Base-by-base conservation (phyloP, 1,140 invertebrate genomes). In the Phocides pigmalion region DNA sequence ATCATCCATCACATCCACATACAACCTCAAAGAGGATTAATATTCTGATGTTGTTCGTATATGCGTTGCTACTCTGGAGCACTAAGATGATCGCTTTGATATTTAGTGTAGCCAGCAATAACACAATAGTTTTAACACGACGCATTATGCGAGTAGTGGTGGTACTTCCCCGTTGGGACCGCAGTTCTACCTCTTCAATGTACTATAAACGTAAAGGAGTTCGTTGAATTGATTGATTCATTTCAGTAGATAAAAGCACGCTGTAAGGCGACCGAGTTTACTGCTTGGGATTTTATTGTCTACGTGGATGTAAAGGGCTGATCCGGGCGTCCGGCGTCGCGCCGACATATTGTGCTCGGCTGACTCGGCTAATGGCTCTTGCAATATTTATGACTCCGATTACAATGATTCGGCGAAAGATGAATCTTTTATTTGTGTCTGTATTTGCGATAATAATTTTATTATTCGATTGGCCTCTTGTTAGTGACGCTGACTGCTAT, bases 141-240 rank as follows among this genome's bases (percentile, higher is more conserved):
- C n/a, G n/a, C n/a, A n/a, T n/a, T n/a, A n/a, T n/a, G n/a, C n/a
- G n/a, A n/a, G n/a, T n/a, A n/a, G n/a, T n/a, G n/a, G n/a, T n/a
- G n/a, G n/a, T n/a, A n/a, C n/a, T n/a, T n/a, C n/a, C n/a, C n/a
- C n/a, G n/a, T n/a, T n/a, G n/a, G n/a, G n/a, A n/a, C n/a, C n/a
- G n/a, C n/a, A n/a, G n/a, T n/a, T n/a, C n/a, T n/a, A n/a, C n/a
- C n/a, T n/a, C n/a, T n/a, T n/a, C n/a, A n/a, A n/a, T n/a, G n/a
- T n/a, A 42, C 74, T 66, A 74, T 79, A 81, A 74, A 77, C 63
- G 50, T 64, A 51, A 67, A 72, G 67, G 72, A 75, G 64, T 67
- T 66, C 49, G 75, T 81, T 81, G 76, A 82, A 76, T 64, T 83
- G 82, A 87, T 84, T 87, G 82, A 84, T 81, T 84, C 74, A 83